Conservation (phyloP, 1,140 invertebrate genomes). For the Drosophila pseudoananassae region DNA sequence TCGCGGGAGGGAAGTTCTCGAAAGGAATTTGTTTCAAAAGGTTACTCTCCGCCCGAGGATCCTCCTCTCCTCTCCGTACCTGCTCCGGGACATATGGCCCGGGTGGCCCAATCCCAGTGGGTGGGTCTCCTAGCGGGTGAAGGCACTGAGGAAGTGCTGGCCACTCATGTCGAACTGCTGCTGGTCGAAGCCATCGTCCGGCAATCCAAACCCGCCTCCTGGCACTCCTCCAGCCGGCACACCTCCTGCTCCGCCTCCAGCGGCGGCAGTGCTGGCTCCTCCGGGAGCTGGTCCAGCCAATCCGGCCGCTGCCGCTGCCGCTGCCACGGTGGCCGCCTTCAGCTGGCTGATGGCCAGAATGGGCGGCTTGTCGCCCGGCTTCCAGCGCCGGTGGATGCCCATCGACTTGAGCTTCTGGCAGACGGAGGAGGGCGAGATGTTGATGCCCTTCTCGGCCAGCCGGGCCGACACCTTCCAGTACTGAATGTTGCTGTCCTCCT, state of each 20-base stretch:
- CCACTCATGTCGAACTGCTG: slow-evolving; percentile 80
- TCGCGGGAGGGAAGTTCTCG: background rate
- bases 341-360: slow-evolving; percentile 76
- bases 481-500: slow-evolving; percentile 82
- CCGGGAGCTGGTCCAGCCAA: slow-evolving; percentile 43
- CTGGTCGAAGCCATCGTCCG: slow-evolving; percentile 70
- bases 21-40: too few relatives aligned
- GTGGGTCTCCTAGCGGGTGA: slow-evolving; percentile 58
- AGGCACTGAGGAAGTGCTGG: slow-evolving; percentile 83
- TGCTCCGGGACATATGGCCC: too few relatives aligned
- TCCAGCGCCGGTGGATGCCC: slow-evolving; percentile 82
- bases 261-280: slow-evolving; percentile 2
- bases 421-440: slow-evolving; percentile 81
- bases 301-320: slow-evolving; percentile 42
- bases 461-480: slow-evolving; percentile 83
- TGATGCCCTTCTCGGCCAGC: slow-evolving; percentile 78
- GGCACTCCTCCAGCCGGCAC: background rate
- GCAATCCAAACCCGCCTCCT: slow-evolving; percentile 19
- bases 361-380: slow-evolving; percentile 80
- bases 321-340: slow-evolving; percentile 62
- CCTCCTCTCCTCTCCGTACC: background rate
- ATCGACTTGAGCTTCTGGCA: slow-evolving; percentile 82
- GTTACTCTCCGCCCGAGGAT: background rate
- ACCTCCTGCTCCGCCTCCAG: slow-evolving; percentile 8
- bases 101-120: too few relatives aligned